These are phyloP conservation scores for Hystrix brachyura DNA, from an alignment of 2,113 vertebrate species.

Conservation along the genomic window DNA sequence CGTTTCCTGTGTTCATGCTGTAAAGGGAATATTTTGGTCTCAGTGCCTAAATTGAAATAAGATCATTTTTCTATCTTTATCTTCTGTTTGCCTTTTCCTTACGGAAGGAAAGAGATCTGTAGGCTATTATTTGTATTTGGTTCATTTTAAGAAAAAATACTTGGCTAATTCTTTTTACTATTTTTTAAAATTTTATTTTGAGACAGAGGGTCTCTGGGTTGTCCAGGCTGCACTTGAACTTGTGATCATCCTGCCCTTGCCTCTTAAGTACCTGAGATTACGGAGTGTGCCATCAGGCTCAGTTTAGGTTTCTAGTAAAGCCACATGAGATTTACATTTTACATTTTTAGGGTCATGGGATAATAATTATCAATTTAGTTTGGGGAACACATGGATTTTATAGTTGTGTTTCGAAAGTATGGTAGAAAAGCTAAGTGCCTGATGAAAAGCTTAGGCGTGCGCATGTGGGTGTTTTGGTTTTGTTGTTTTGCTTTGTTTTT, in stretches of 20 bases:
- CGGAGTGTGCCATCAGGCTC: background rate
- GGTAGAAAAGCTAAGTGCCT: background rate
- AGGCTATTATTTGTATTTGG: background rate
- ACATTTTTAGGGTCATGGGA: background rate
- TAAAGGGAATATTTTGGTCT: background rate
- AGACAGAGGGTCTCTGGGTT: background rate
- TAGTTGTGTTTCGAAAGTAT: background rate
- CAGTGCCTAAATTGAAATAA: background rate
- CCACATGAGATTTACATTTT: background rate
- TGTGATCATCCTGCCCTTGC: background rate
- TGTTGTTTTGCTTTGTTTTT: background rate
- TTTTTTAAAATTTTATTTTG: background rate
- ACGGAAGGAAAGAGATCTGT: background rate
- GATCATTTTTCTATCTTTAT: background rate
- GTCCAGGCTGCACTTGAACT: background rate
- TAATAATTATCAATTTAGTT: background rate
- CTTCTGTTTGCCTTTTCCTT: constrained; percentile 1
- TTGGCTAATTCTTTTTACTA: background rate
- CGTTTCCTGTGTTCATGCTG: background rate
- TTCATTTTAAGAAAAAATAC: background rate
- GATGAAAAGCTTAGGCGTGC: background rate
- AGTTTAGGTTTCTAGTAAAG: background rate
- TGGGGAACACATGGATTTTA: background rate
- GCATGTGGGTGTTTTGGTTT: background rate
- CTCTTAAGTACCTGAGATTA: background rate